Conservation (phyloP, 2,113 vertebrate species). For the Leucopsar rothschildi region DNA sequence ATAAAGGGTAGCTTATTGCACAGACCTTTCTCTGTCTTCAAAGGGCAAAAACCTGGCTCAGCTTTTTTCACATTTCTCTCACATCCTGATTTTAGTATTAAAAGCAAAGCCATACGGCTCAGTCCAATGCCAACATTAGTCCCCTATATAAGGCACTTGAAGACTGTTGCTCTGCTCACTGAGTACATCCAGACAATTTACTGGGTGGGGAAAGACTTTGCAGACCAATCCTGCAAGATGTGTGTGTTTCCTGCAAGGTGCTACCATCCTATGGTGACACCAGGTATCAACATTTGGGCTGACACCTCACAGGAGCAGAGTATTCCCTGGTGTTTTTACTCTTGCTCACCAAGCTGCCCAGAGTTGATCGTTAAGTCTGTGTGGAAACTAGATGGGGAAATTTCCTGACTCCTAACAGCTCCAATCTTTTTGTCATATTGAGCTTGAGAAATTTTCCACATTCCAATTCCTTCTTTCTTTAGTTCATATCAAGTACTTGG, state of each 20-base stretch:
- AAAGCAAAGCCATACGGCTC: background rate
- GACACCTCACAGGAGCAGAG: background rate
- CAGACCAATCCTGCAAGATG: background rate
- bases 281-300: background rate
- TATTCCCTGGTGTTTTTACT: background rate
- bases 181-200: background rate
- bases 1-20: slow-evolving; percentile 27
- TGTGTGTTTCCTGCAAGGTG: background rate
- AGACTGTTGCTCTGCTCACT: background rate
- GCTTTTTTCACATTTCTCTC: background rate
- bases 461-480: background rate
- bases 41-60: slow-evolving; percentile 44
- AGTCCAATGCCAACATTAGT: background rate
- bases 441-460: background rate
- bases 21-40: background rate
- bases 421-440: background rate
- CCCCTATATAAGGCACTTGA: background rate
- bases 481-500: background rate
- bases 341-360: background rate
- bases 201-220: background rate
- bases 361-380: background rate
- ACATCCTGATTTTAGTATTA: background rate
- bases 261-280: background rate
- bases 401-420: background rate
- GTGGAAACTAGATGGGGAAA: background rate